phyloP scores from a whole-genome alignment of 2,113 vertebrate genomes.

The Nothobranchius furzeri region DNA sequence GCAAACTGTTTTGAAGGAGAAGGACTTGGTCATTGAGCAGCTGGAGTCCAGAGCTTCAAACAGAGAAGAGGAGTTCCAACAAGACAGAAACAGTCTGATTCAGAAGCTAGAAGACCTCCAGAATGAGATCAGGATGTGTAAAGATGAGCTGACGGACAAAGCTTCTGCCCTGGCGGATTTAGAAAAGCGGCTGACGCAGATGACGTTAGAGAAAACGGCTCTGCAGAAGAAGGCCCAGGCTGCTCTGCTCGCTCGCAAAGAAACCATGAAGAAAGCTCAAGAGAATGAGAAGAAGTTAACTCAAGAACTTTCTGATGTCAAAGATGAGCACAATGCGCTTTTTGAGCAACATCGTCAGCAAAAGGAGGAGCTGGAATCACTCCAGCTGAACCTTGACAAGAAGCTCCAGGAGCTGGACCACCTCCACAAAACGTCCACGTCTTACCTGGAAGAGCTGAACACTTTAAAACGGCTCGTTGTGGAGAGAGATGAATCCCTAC shows the following conservation, averaged over 20 bases:
- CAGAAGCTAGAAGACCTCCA: slow-evolving; percentile 72
- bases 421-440: slow-evolving; percentile 26
- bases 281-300: slow-evolving; percentile 70
- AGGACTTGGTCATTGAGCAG: slow-evolving; percentile 64
- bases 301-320: slow-evolving; percentile 72
- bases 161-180: slow-evolving; percentile 27
- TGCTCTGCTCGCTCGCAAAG: slow-evolving; percentile 76
- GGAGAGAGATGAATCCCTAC: slow-evolving; percentile 60
- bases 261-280: slow-evolving; percentile 69
- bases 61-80: slow-evolving; percentile 60
- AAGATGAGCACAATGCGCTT: slow-evolving; percentile 69
- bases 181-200: slow-evolving; percentile 46
- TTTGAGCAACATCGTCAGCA: slow-evolving; percentile 71
- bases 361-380: slow-evolving; percentile 61
- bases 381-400: slow-evolving; percentile 67
- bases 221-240: slow-evolving; percentile 81
- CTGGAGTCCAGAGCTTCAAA: slow-evolving; percentile 66
- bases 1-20: slow-evolving; percentile 65
- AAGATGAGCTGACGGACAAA: slow-evolving; percentile 52
- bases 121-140: slow-evolving; percentile 57
- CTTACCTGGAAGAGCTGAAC: slow-evolving; percentile 65
- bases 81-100: slow-evolving; percentile 64
- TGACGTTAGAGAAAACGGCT: slow-evolving; percentile 76
- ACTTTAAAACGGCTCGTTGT: slow-evolving; percentile 39
- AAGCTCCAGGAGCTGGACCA: slow-evolving; percentile 68